phyloP scores from a whole-genome alignment of 2,888 invertebrate species.

The Prenolepis imparis region DNA sequence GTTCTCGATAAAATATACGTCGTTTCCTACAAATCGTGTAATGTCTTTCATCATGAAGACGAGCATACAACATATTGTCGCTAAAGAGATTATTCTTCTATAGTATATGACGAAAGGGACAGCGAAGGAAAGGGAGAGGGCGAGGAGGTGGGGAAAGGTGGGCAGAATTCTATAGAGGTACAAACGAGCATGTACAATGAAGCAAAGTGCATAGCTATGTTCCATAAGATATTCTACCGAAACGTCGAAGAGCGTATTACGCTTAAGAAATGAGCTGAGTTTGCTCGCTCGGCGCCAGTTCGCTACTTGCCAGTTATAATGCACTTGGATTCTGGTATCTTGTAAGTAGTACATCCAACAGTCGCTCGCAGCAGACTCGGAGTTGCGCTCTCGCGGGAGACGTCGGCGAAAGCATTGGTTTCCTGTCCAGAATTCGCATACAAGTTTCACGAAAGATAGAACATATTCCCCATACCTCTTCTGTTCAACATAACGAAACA shows the following conservation, averaged over 20 bases:
- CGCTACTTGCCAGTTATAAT: constrained; percentile 62
- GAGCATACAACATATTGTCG: constrained; percentile 12
- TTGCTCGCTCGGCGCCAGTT: constrained; percentile 61
- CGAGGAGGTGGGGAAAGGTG: neutral
- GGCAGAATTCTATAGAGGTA: constrained; percentile 39
- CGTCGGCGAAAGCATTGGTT: constrained; percentile 39
- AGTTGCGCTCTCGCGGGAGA: constrained; percentile 53
- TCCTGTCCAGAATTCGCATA: constrained; percentile 61
- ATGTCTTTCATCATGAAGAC: constrained; percentile 29
- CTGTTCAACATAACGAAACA: neutral
- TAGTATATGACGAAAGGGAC: constrained; percentile 18
- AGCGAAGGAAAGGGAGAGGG: neutral
- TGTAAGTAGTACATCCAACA: constrained; percentile 47
- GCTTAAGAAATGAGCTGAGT: constrained; percentile 70
- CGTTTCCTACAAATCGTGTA: constrained; percentile 1
- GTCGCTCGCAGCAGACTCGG: constrained; percentile 37
- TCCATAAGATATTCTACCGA: constrained; percentile 50
- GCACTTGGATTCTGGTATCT: constrained; percentile 63
- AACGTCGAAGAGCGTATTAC: constrained; percentile 53
- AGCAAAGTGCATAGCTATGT: constrained; percentile 51
- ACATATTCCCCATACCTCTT: constrained; percentile 22
- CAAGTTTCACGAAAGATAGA: constrained; percentile 59
- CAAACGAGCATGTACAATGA: constrained; percentile 54
- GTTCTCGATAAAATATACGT: constrained; percentile 3
- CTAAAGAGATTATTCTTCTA: constrained; percentile 44